Percentiles rank a stretch among this genome's conserved stretches.
phyloP scores from a whole-genome alignment of 2,797 vertebrate genomes.

The Petrocephalus schoutedeni region DNA sequence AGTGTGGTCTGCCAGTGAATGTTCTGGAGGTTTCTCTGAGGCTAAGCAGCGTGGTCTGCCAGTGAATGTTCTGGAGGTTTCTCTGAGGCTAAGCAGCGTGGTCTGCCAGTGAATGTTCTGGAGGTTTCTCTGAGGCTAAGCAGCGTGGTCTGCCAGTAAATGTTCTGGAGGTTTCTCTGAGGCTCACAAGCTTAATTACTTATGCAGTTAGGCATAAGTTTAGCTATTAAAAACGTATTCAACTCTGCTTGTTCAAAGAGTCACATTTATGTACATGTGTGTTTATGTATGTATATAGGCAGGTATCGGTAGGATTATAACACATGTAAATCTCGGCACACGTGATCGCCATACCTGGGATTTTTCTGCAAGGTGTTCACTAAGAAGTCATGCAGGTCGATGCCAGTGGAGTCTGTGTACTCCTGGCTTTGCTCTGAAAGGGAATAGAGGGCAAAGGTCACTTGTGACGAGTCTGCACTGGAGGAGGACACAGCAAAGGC shows the following conservation, averaged over 20 bases:
- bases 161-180: no score
- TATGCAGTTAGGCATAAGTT: neutral
- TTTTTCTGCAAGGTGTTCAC: slow-evolving; percentile 88
- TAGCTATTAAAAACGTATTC: neutral
- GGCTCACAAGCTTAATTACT: slow-evolving; percentile 15
- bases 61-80: neutral
- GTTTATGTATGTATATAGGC: neutral
- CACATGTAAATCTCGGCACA: neutral
- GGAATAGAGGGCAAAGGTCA: slow-evolving; percentile 32
- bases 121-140: neutral
- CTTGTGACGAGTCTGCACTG: neutral
- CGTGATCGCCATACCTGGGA: slow-evolving; percentile 62
- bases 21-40: neutral
- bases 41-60: neutral
- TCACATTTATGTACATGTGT: neutral
- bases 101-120: neutral
- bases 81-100: neutral
- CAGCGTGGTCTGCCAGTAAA: neutral
- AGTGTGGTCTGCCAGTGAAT: neutral
- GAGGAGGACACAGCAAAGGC: neutral
- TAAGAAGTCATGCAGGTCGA: slow-evolving; percentile 89
- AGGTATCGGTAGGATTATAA: neutral
- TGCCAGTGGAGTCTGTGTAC: slow-evolving; percentile 91
- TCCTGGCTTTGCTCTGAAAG: slow-evolving; percentile 84
- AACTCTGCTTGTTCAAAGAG: neutral